Base-by-base conservation (phyloP, 1,140 invertebrate genomes). In the Drosophila kurseongensis region DNA sequence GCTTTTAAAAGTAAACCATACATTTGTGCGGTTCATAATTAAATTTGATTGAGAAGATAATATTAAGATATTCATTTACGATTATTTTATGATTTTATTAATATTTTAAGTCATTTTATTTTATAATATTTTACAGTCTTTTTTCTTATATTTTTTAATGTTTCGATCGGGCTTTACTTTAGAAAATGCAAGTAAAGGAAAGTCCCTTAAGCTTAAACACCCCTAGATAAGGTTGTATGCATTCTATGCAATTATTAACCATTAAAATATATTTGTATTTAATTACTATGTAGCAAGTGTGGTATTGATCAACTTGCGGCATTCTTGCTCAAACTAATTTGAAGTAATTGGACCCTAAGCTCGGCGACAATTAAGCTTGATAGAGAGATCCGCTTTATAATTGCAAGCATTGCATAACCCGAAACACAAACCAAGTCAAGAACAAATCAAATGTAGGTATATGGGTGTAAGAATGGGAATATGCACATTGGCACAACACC, bases 331-430 rank as follows among this genome's bases (percentile, higher is more conserved):
- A 51, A 73, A 69, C 68, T 82, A 88, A 86, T 82, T 71, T 51
- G 62, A 58, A 52, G 42, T 82, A 88, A 86, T 86, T 78, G 57
- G 80, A 82, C 83, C 82, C 75, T 86, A 14, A 59, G 58, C 48
- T 48, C 60, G 48, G 40, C 18, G 16, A 47, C 74, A 81, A 82
- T 85, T 86, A 82, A 78, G 78, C 63, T 47, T 59, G 63, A 72
- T 63, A 32, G 58, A 82, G 66, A 88, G 78, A 88, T 86, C 82
- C 82, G 82, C 75, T 86, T 86, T 61, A 48, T 78, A 86, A 88
- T 88, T 80, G 65, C 48, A 16, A 23, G 44, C 38, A 50, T 86
- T 86, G 75, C 71, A 69, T 58, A 82, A 82, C 58, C 69, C 58
- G 13, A 80, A 76, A 71, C 69, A 62, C 58, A 80, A 66, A 56